Percentiles rank a stretch among this genome's conserved stretches.
phyloP scores from a whole-genome alignment of 2,888 invertebrate species.

The Eristalis pertinax region DNA sequence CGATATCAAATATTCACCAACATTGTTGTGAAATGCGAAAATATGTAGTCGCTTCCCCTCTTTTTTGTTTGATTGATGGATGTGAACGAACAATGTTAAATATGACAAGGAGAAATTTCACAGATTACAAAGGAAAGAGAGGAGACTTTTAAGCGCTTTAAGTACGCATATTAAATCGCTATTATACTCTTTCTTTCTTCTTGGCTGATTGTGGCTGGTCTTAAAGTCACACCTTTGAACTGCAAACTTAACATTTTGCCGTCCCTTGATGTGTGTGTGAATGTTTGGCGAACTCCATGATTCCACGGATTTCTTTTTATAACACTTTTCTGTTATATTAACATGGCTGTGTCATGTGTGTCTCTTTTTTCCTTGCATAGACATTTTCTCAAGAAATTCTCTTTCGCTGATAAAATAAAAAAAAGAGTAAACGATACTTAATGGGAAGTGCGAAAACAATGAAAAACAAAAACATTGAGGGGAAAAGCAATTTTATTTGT shows the following conservation, averaged over 20 bases:
- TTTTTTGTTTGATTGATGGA: conserved; percentile 64
- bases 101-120: conserved; percentile 64
- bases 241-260: neutral
- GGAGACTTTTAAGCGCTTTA: neutral
- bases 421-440: neutral
- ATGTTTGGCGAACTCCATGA: neutral
- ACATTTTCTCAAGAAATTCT: neutral
- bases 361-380: neutral
- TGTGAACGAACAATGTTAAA: conserved; percentile 55
- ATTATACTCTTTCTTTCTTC: neutral
- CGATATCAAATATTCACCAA: conserved; percentile 54
- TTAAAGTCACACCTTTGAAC: neutral
- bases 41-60: conserved; percentile 44
- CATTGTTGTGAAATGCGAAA: conserved; percentile 58
- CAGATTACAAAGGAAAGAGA: conserved; percentile 14
- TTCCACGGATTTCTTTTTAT: neutral
- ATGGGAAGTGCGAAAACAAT: neutral
- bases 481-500: neutral
- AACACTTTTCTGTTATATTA: neutral
- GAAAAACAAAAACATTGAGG: neutral
- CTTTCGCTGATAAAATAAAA: neutral
- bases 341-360: neutral
- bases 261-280: neutral
- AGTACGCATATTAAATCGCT: neutral
- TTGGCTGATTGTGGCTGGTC: neutral